Evolutionary conservation across 2,888 invertebrate genomes (phyloP), one percentile per base, ranked within the genome.

Genomic region (Patella ulyssiponensis): DNA sequence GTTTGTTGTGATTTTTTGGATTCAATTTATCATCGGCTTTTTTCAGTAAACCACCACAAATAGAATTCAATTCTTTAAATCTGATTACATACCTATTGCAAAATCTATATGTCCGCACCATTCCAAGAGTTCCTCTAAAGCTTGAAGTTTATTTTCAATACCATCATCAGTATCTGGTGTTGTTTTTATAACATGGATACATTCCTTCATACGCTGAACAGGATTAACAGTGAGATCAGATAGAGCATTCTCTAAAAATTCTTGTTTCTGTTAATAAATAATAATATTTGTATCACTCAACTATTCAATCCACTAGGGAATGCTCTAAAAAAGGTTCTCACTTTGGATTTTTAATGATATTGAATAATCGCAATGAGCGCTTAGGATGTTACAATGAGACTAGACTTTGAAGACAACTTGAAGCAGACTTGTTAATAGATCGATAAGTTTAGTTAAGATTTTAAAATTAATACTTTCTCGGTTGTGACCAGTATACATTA

Each of bases 51-150:
- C 11, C n/a, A 33, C n/a, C 23, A 14, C 2, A 11, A 71, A n/a
- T 23, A 33, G 23, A 9, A 33, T n/a, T 27, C 1, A 33, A 27
- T n/a, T 12, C 17, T 33, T 15, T 14, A 71, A 44, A 44, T 72
- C 44, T 9, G 44, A 54, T 17, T 27, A 44, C 74, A 90, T 88
- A 95, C 95, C 96, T 91, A 95, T 95, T 1, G 97, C 96, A 78
- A 95, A 93, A 91, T 97, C 96, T 69, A 96, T 94, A 82, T 95
- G 94, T 88, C 95, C 95, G 74, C 95, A 94, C 87, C 94, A 94
- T 74, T 95, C 95, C 23, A 94, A 89, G 23, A 97, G 93, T 58
- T 93, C 93, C 53, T 94, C 94, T n/a, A 97, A 93, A 0, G 95
- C 94, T n/a, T 92, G 87, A 73, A 93, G 92, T 75, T 94, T 93